phyloP scores from a whole-genome alignment of 53 echinoderm and acorn worm species.

The Hippasteria phrygiana region DNA sequence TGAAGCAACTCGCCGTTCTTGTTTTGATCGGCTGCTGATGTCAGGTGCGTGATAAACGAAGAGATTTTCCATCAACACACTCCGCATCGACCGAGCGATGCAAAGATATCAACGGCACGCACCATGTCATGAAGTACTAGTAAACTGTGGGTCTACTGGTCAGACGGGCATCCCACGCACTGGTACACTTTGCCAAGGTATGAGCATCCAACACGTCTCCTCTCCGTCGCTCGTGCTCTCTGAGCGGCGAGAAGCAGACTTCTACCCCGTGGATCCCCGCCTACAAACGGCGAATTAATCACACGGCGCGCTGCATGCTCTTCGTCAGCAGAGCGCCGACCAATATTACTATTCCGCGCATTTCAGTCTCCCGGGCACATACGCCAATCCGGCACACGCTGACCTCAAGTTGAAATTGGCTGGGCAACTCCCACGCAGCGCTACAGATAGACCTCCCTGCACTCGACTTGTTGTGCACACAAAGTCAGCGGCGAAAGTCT shows the following conservation, averaged over 20 bases:
- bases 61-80: neutral
- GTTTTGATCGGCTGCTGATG: conserved; percentile 1
- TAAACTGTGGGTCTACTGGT: neutral
- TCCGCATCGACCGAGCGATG: neutral
- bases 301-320: neutral
- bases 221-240: neutral
- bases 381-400: neutral
- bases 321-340: neutral
- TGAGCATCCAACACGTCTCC: neutral
- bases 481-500: conserved; percentile 8
- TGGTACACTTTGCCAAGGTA: neutral
- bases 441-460: neutral
- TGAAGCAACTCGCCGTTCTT: conserved; percentile 16
- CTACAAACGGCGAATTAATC: neutral
- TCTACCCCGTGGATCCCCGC: neutral
- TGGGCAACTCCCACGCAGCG: neutral
- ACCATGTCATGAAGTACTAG: neutral
- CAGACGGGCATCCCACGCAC: neutral
- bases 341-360: neutral
- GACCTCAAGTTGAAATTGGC: neutral
- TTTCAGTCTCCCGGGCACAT: neutral
- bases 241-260: neutral
- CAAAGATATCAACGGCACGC: neutral
- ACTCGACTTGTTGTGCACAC: neutral
- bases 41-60: neutral